Evolutionary conservation across 2,888 invertebrate genomes (phyloP).

Genomic region (Pristionchus entomophagus): DNA sequence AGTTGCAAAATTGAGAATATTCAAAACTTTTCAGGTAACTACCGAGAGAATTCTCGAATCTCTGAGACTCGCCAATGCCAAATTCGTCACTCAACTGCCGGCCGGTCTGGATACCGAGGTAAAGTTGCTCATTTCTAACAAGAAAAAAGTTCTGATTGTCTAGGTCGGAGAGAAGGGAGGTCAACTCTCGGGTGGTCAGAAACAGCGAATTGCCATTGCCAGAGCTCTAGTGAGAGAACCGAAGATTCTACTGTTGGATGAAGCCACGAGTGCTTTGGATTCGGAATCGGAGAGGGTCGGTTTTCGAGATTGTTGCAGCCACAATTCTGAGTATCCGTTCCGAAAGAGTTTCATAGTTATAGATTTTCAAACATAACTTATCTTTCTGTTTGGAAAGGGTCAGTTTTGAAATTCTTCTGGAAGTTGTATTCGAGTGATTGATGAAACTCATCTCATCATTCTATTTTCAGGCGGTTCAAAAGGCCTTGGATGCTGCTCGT

Average conservation of each 20-base stretch:
- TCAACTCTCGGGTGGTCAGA: slow-evolving; percentile 50
- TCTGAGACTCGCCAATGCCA: slow-evolving; percentile 54
- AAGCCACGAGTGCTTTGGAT: slow-evolving; percentile 50
- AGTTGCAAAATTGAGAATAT: too few relatives aligned
- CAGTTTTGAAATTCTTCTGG: neutral
- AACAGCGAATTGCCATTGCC: slow-evolving; percentile 50
- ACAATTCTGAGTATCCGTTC: too few relatives aligned
- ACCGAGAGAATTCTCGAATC: slow-evolving; percentile 56
- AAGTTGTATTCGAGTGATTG: neutral
- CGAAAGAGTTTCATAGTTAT: too few relatives aligned
- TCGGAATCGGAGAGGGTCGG: slow-evolving; percentile 48
- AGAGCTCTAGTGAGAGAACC: slow-evolving; percentile 48
- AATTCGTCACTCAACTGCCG: slow-evolving; percentile 52
- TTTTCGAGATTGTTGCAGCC: neutral
- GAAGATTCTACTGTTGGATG: slow-evolving; percentile 48
- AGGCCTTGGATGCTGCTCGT: slow-evolving; percentile 38
- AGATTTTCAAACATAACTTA: too few relatives aligned
- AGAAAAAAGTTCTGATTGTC: neutral
- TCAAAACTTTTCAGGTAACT: neutral
- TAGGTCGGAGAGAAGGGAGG: slow-evolving; percentile 54
- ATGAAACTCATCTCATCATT: neutral
- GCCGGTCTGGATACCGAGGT: slow-evolving; percentile 44
- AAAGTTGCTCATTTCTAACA: neutral
- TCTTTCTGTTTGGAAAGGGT: too few relatives aligned
- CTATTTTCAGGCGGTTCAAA: slow-evolving; percentile 40